Base-by-base conservation (phyloP, 2,888 invertebrate genomes). In the Danaus chrysippus region DNA sequence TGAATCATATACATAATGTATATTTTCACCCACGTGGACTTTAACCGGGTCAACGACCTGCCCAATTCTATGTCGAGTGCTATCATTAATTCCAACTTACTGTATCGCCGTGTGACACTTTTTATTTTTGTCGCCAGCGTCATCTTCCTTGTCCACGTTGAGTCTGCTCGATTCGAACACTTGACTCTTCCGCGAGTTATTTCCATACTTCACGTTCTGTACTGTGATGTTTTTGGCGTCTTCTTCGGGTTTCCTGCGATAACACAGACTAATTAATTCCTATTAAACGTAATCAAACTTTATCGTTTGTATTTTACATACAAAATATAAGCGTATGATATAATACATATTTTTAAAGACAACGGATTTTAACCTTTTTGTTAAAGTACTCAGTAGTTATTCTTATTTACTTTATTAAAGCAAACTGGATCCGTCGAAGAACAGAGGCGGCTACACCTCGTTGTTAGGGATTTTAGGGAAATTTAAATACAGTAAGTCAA, bases 131-230 rank as follows among this genome's bases (percentile, higher is more conserved):
- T 95, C 95, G 41, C 93, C 94, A 42, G 94, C 93, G 57, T 95
- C 95, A 82, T 95, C 95, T 74, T 95, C 95, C 75, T 94, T 92
- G 70, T 95, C 95, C 67, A 94, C 93, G 61, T 94, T 94, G 87
- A 93, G 94, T 74, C 94, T 84, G 66, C 94, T 93, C 62, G 94
- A 93, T 83, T 95, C 95, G 76, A 95, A 95, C 69, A 94, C 93
- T 76, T 94, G 91, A 72, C 92, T 93, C 86, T 94, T 92, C 80
- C 92, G 84, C 76, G 87, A 86, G 77, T 78, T 84, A 81, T 79
- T 84, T 64, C 86, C 88, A 70, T 87, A 87, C 84, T 87, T 87
- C 72, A 85, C 81, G 76, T 79, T 87, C 81, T 84, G 87, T 82
- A 89, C 81, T 73, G 86, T 85, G 75, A 87, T 84, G 81, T 78